Percentiles rank a stretch among this genome's conserved stretches.
Conservation (phyloP, 2,888 invertebrate species). For the Synanthedon formicaeformis region DNA sequence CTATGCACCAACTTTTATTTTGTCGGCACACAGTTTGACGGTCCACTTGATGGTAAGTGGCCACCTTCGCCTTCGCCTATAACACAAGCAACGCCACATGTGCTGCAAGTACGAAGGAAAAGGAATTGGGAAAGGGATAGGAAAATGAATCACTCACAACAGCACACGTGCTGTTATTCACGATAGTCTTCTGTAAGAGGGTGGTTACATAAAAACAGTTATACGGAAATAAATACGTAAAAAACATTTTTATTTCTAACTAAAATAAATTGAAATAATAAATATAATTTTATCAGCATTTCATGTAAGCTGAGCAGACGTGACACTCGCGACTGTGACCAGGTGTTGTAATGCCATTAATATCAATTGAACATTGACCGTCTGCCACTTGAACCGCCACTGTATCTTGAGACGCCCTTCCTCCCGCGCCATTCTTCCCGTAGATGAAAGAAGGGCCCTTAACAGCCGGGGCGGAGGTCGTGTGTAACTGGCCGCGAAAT, state of each 20-base stretch:
- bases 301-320: slow-evolving; percentile 37
- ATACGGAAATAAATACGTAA: too few species aligned
- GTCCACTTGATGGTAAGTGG: too few species aligned
- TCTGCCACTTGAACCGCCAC: slow-evolving; percentile 32
- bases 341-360: slow-evolving; percentile 61
- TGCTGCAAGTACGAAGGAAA: too few species aligned
- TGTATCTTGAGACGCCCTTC: slow-evolving; percentile 22
- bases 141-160: too few species aligned
- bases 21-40: too few species aligned
- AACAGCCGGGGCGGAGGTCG: slow-evolving; percentile 18
- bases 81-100: too few species aligned
- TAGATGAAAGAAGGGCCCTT: slow-evolving; percentile 1
- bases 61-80: too few species aligned
- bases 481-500: slow-evolving; percentile 31
- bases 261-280: neutral
- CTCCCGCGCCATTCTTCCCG: slow-evolving; percentile 8
- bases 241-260: neutral
- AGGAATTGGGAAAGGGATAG: too few species aligned
- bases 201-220: too few species aligned
- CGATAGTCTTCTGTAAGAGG: too few species aligned
- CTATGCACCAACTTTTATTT: too few species aligned
- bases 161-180: too few species aligned
- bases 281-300: neutral
- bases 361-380: slow-evolving; percentile 65
- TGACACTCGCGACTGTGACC: slow-evolving; percentile 40